Conservation (phyloP, 2,113 vertebrate genomes). For the Oryzias melastigma region DNA sequence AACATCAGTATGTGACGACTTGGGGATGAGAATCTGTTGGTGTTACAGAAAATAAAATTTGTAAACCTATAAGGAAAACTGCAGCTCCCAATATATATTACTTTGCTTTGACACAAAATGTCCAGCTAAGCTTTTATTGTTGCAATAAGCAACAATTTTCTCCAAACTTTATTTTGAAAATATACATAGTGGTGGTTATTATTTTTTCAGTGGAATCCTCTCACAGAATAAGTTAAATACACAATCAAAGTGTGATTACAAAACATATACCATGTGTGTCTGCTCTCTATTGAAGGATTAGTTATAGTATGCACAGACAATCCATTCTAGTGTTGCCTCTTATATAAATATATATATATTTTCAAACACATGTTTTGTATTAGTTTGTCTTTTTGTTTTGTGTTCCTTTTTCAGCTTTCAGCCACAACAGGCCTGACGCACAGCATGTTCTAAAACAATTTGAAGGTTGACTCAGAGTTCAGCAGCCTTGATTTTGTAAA, state of each 20-base stretch:
- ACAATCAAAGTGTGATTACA: too few relatives aligned
- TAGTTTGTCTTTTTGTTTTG: conserved; percentile 9
- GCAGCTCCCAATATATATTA: conserved; percentile 52
- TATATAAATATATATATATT: too few relatives aligned
- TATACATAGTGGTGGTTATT: not conserved
- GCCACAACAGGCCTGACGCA: conserved; percentile 11
- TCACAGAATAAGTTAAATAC: too few relatives aligned
- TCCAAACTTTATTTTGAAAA: conserved; percentile 9
- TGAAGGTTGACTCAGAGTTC: conserved; percentile 37
- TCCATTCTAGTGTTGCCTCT: too few relatives aligned
- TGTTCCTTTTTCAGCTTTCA: conserved; percentile 5
- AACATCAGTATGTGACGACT: too few relatives aligned
- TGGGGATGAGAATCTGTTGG: too few relatives aligned
- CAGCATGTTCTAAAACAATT: conserved; percentile 1
- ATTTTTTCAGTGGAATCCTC: not conserved
- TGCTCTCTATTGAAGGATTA: too few relatives aligned
- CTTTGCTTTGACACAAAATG: conserved; percentile 20
- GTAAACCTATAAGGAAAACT: conserved; percentile 44
- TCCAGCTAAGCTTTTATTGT: conserved; percentile 10
- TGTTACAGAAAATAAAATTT: conserved; percentile 58
- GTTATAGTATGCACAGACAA: too few relatives aligned
- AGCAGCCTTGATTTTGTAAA: conserved; percentile 19
- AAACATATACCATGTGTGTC: too few relatives aligned
- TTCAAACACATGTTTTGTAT: not conserved
- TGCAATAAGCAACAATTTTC: not conserved